Conservation (phyloP, 2,888 invertebrate genomes). For the Hesperia comma region DNA sequence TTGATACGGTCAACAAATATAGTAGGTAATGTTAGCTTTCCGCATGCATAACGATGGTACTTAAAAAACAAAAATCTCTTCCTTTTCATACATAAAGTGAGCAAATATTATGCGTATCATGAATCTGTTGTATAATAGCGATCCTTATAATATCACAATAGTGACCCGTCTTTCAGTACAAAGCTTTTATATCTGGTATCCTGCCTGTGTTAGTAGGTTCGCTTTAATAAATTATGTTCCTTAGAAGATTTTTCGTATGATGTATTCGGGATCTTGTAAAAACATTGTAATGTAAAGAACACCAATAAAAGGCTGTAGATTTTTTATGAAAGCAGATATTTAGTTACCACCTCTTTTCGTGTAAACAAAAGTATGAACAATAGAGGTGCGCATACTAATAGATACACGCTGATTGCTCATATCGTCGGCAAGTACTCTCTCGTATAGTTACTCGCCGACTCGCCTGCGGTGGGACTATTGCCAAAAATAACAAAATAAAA, state of each 20-base stretch:
- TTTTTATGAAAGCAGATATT: too few species aligned
- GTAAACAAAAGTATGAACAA: too few species aligned
- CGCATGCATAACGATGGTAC: not conserved
- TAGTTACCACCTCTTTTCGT: too few species aligned
- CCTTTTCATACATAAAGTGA: constrained; percentile 22
- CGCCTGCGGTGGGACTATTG: too few species aligned
- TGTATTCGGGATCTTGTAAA: not conserved
- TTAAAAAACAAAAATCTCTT: constrained; percentile 19
- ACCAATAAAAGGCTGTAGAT: too few species aligned
- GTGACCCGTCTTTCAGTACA: constrained; percentile 30
- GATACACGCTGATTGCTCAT: too few species aligned
- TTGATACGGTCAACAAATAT: not conserved
- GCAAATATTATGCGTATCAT: constrained; percentile 35
- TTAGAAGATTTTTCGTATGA: constrained; percentile 18
- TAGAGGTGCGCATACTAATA: too few species aligned
- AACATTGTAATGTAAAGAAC: not conserved
- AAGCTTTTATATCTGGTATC: constrained; percentile 31
- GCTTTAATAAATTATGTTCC: constrained; percentile 33
- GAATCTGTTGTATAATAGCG: constrained; percentile 29
- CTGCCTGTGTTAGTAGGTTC: constrained; percentile 17
- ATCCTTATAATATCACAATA: constrained; percentile 35
- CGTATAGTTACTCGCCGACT: too few species aligned
- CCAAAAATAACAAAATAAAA: too few species aligned
- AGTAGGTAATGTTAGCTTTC: not conserved
- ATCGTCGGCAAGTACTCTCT: too few species aligned